Conservation (phyloP, 2,113 vertebrate genomes). For the Jacana jacana region DNA sequence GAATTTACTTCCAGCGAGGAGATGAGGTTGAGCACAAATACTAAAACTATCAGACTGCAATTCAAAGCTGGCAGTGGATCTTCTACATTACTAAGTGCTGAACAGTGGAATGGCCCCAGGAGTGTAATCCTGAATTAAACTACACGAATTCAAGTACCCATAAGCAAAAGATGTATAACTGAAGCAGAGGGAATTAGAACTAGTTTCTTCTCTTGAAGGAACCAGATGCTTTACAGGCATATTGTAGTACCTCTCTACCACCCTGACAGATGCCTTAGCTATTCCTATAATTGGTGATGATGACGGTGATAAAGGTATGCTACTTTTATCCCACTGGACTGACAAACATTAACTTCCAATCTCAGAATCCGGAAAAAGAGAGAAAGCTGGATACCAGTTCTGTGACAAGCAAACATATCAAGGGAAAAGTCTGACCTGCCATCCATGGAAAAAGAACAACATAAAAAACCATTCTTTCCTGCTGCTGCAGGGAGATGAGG, state of each 20-base stretch:
- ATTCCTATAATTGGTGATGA: slow-evolving; percentile 37
- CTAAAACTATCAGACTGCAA: slow-evolving; percentile 52
- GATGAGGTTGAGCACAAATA: slow-evolving; percentile 48
- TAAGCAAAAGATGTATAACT: slow-evolving; percentile 70
- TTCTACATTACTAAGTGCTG: slow-evolving; percentile 53
- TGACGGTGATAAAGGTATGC: slow-evolving; percentile 24
- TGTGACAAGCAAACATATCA: neutral
- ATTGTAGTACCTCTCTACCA: slow-evolving; percentile 20
- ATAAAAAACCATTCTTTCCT: neutral
- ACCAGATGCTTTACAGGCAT: slow-evolving; percentile 60
- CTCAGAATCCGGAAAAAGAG: neutral
- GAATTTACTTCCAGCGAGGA: neutral
- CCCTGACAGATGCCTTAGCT: slow-evolving; percentile 23
- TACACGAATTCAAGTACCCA: slow-evolving; percentile 67
- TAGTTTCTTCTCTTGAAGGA: slow-evolving; percentile 45
- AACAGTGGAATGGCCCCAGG: slow-evolving; percentile 58
- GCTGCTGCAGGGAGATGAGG: neutral
- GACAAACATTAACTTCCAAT: neutral
- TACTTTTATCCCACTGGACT: neutral
- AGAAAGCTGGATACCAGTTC: neutral
- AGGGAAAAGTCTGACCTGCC: slow-evolving; percentile 10
- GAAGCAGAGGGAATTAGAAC: slow-evolving; percentile 66
- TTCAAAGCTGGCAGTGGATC: slow-evolving; percentile 62
- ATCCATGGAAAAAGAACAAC: neutral
- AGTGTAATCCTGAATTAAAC: slow-evolving; percentile 70